phyloP scores from a whole-genome alignment of 2,797 vertebrate species.

The Mormyrops attenuatus region DNA sequence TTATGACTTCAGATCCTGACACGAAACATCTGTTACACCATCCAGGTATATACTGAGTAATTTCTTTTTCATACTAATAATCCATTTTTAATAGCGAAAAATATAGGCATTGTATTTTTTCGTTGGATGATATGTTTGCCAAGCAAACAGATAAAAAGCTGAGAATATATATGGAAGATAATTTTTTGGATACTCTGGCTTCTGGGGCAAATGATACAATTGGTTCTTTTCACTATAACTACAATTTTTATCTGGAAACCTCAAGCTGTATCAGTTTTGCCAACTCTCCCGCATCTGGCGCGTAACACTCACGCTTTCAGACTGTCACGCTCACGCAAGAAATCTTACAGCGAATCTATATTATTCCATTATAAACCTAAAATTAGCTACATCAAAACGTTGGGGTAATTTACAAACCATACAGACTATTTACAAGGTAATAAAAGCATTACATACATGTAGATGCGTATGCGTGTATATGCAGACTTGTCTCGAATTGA shows the following conservation, averaged over 20 bases:
- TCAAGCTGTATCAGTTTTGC: neutral
- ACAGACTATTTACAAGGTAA: neutral
- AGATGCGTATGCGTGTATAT: neutral
- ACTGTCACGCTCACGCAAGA: neutral
- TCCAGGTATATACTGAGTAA: neutral
- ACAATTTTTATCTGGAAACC: neutral
- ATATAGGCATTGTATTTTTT: slow-evolving; percentile 1
- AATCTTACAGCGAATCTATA: neutral
- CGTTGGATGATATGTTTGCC: neutral
- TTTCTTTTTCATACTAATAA: slow-evolving; percentile 1
- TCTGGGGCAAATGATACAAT: neutral
- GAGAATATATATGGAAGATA: neutral
- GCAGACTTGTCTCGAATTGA: neutral
- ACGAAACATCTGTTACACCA: neutral
- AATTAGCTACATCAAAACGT: neutral
- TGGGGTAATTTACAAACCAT: neutral
- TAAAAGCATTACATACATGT: neutral
- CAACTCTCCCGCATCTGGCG: neutral
- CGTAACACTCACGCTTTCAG: neutral
- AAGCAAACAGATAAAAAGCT: neutral
- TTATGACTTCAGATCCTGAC: slow-evolving; percentile 3
- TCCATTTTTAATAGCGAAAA: neutral
- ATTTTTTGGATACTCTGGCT: neutral
- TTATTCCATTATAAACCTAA: neutral
- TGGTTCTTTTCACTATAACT: neutral